Percentiles rank a stretch among this genome's conserved stretches.
These are phyloP conservation scores for Taxidea taxus DNA, from an alignment of 2,113 vertebrate species.

Conservation along the genomic window DNA sequence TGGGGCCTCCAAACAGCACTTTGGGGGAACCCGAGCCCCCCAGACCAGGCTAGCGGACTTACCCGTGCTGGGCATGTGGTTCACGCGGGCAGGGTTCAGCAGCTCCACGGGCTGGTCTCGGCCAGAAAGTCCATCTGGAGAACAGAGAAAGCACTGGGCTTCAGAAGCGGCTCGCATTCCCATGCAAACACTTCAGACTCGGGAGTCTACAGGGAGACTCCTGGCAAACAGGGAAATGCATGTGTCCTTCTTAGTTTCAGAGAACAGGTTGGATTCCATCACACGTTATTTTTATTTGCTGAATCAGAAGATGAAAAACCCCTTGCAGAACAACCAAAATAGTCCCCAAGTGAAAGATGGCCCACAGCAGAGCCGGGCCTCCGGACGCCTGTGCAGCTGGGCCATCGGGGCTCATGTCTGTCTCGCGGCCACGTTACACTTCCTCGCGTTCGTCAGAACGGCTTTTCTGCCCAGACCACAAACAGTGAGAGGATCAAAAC, in stretches of 20 bases:
- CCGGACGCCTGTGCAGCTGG: neutral
- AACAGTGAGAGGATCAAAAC: neutral
- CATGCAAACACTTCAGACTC: accelerated
- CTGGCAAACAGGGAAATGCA: neutral
- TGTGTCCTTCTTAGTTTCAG: neutral
- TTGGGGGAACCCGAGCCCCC: accelerated
- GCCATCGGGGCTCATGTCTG: neutral
- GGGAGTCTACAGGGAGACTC: neutral
- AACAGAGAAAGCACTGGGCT: conserved; percentile 51
- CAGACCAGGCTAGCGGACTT: conserved; percentile 15
- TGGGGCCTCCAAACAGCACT: neutral
- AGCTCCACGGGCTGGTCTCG: conserved; percentile 89
- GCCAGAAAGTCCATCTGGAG: conserved; percentile 87
- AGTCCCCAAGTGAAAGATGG: accelerated
- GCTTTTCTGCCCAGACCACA: neutral
- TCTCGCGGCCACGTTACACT: neutral
- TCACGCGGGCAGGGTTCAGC: conserved; percentile 84
- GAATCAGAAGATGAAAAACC: conserved; percentile 2
- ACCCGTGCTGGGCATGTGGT: conserved; percentile 88
- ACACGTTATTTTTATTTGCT: neutral
- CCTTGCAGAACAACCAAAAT: neutral
- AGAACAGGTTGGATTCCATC: neutral
- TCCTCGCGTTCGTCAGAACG: neutral
- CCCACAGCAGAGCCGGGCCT: neutral
- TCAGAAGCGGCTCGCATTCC: neutral